Evolutionary conservation across 2,888 invertebrate species (phyloP), one percentile per base, ranked within the genome.

Genomic region (Alcis repandata): DNA sequence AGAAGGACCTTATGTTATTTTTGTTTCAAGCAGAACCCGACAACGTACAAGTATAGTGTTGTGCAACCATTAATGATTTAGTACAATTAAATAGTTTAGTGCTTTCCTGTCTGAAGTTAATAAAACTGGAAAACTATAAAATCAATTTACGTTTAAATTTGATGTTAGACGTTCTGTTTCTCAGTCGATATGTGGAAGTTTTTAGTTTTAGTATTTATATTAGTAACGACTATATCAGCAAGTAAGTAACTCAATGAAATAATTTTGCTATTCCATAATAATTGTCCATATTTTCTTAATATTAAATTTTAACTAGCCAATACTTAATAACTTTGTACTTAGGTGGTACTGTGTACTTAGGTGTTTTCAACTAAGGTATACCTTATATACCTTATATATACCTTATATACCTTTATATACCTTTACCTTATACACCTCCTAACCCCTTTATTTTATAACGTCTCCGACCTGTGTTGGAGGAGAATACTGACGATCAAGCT

Each of bases 71-170:
- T 10, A 40, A 40, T 17, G 7, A n/a, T 52, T 51, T 52, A 40
- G n/a, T 38, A 20, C 22, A 38, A 17, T 54, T 36, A 54, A 38
- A 41, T 27, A 41, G 11, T 54, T 54, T 27, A 54, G 15, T 27
- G 20, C 6, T 56, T 40, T 38, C 51, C 36, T 51, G 51, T 60
- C 27, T 27, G 27, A 13, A 32, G 27, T 22, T n/a, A 54, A 61
- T 61, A 54, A 61, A 61, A 53, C 7, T 32, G 38, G 1, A 32
- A n/a, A n/a, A 19, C 48, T 61, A 54, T 61, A 54, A 61, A 61
- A 27, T 13, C n/a, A 27, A 17, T 41, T 27, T 17, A n/a, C 41
- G 13, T 40, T 27, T 17, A 10, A 20, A 11, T 41, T 46, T 19
- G 7, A 32, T 46, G 43, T 32, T 51, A 51, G 51, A 51, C 17